Percentiles rank a stretch among this genome's conserved stretches.
Evolutionary conservation across 2,888 invertebrate species (phyloP).

Genomic region (Encarsia formosa): DNA sequence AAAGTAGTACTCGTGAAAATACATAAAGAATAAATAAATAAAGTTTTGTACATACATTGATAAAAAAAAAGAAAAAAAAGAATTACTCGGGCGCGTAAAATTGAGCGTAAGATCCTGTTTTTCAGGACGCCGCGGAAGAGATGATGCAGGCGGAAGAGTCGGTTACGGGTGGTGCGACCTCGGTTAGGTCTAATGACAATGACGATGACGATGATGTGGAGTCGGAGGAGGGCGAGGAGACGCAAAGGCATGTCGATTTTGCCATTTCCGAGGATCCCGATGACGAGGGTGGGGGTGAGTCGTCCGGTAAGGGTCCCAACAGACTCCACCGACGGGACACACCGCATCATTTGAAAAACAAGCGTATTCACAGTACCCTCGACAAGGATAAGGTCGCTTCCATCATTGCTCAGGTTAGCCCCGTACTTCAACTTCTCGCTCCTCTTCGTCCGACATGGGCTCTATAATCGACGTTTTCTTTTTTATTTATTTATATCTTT

Average conservation of each 20-base stretch:
- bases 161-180: constrained; percentile 53
- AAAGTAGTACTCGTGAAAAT: too few species aligned
- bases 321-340: constrained; percentile 89
- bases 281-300: constrained; percentile 51
- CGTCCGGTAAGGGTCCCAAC: constrained; percentile 55
- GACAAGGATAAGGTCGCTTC: constrained; percentile 70
- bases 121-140: not conserved
- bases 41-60: too few species aligned
- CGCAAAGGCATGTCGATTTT: constrained; percentile 49
- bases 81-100: too few species aligned
- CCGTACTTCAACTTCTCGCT: not conserved
- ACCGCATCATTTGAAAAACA: constrained; percentile 98
- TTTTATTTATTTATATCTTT: not conserved
- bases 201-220: constrained; percentile 44
- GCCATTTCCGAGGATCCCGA: constrained; percentile 47
- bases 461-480: not conserved
- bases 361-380: constrained; percentile 72
- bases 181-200: constrained; percentile 15
- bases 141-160: not conserved
- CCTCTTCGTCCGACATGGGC: not conserved
- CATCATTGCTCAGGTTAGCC: constrained; percentile 65
- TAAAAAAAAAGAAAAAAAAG: too few species aligned
- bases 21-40: too few species aligned
- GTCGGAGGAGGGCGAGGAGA: constrained; percentile 64
- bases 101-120: too few species aligned